Evolutionary conservation across 2,113 vertebrate species (phyloP).

Genomic region (Albula goreensis): DNA sequence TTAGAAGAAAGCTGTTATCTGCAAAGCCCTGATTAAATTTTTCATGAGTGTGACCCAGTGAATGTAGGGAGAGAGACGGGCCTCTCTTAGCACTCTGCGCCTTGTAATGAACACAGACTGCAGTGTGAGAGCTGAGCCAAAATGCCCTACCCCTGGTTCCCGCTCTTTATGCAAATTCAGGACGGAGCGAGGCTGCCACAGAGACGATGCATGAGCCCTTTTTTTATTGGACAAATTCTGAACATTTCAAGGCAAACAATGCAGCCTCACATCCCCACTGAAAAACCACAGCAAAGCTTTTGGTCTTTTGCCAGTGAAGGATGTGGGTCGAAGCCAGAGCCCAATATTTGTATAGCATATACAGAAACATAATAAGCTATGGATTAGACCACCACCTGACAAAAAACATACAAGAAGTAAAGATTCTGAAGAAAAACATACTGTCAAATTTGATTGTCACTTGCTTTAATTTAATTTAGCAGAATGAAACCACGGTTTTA

Average conservation of each 20-base stretch:
- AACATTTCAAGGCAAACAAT: neutral
- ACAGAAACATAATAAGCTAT: neutral
- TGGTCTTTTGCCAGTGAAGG: neutral
- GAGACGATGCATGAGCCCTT: neutral
- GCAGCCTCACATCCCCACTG: neutral
- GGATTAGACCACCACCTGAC: neutral
- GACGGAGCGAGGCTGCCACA: neutral
- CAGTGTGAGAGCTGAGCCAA: conserved; percentile 41
- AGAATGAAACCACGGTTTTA: neutral
- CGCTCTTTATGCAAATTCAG: conserved; percentile 45
- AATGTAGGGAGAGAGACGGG: conserved; percentile 55
- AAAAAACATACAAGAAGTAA: neutral
- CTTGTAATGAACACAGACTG: conserved; percentile 41
- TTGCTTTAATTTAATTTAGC: neutral
- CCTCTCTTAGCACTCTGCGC: conserved; percentile 41
- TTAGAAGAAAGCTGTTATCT: conserved; percentile 59
- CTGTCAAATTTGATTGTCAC: too few relatives aligned
- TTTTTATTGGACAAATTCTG: neutral
- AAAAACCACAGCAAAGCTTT: neutral
- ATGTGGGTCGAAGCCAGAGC: neutral
- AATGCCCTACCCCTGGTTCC: conserved; percentile 23
- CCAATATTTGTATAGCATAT: neutral
- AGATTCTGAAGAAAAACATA: neutral
- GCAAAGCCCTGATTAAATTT: conserved; percentile 67
- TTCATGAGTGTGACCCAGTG: conserved; percentile 65